phyloP scores from a whole-genome alignment of 2,888 invertebrate genomes.

The Sphaerophoria taeniata region DNA sequence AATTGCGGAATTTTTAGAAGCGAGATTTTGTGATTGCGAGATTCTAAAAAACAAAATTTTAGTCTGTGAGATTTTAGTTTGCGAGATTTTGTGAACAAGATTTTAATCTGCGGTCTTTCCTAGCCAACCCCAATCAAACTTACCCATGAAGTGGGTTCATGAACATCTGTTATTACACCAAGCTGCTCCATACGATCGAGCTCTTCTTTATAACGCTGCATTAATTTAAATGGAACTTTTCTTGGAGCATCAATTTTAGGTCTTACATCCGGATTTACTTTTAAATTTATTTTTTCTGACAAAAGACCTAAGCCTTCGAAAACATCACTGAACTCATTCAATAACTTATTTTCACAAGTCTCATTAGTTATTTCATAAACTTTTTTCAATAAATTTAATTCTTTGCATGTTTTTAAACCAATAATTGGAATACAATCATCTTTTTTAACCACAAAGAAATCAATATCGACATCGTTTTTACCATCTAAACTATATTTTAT shows the following conservation, averaged over 20 bases:
- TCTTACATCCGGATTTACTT: constrained; percentile 41
- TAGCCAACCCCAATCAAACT: constrained; percentile 69
- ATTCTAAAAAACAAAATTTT: no score
- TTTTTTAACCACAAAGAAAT: constrained; percentile 17
- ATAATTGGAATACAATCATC: constrained; percentile 27
- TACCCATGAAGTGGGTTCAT: constrained; percentile 70
- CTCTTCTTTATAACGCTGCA: constrained; percentile 11
- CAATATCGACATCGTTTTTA: neutral
- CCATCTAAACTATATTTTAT: neutral
- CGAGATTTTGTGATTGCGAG: no score
- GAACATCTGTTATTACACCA: constrained; percentile 44
- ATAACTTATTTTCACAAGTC: neutral
- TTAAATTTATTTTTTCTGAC: constrained; percentile 24
- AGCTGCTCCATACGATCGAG: neutral
- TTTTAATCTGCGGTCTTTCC: no score
- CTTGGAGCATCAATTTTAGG: constrained; percentile 20
- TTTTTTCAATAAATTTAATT: no score
- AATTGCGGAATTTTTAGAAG: no score
- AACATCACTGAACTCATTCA: neutral
- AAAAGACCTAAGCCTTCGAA: neutral
- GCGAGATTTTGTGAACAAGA: no score
- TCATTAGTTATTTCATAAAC: neutral
- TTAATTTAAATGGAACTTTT: constrained; percentile 25
- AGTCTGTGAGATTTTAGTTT: no score
- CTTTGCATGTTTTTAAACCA: constrained; percentile 27